Conservation (phyloP, 2,113 vertebrate species). For the Hemiprocne comata region DNA sequence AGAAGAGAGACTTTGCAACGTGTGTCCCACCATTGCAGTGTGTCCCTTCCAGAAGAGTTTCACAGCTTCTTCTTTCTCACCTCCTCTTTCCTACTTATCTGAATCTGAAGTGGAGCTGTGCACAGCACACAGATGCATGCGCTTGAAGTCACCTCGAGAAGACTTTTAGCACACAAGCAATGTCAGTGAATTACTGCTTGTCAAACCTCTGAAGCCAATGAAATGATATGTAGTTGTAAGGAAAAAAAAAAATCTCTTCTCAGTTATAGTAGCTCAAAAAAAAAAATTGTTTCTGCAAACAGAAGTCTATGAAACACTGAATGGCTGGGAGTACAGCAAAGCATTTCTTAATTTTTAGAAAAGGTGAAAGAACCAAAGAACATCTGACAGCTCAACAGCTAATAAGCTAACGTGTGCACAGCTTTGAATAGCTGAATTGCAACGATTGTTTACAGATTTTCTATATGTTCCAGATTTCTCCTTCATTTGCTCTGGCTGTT, state of each 20-base stretch:
- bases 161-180: neutral
- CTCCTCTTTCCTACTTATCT: neutral
- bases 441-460: conserved; percentile 47
- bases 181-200: neutral
- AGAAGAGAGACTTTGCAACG: neutral
- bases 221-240: neutral
- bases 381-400: neutral
- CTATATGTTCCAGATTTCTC: conserved; percentile 58
- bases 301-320: neutral
- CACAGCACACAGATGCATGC: neutral
- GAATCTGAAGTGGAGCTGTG: neutral
- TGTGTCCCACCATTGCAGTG: neutral
- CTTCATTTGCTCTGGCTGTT: conserved; percentile 24
- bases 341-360: neutral
- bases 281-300: conserved; percentile 12
- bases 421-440: neutral
- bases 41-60: neutral
- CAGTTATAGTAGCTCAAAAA: neutral
- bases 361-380: conserved; percentile 17
- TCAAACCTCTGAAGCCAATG: conserved; percentile 31
- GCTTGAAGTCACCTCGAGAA: neutral
- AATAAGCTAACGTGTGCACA: neutral
- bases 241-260: neutral
- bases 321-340: conserved; percentile 16
- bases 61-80: neutral